phyloP scores from a whole-genome alignment of 2,113 vertebrate genomes.

The Chaetodon auriga region DNA sequence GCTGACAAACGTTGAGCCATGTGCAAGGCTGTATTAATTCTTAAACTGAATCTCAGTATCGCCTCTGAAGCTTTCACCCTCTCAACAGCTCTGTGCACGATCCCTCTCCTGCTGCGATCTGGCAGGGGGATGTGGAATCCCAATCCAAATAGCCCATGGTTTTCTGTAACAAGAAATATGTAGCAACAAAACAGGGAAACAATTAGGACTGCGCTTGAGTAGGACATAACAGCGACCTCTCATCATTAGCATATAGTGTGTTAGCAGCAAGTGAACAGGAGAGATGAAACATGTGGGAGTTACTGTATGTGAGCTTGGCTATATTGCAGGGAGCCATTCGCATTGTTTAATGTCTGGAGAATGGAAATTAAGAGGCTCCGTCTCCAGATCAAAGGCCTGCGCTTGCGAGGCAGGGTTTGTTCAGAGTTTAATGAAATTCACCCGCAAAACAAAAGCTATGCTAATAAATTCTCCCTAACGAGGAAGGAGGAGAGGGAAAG shows the following conservation, averaged over 20 bases:
- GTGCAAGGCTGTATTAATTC: conserved; percentile 48
- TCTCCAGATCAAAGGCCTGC: conserved; percentile 82
- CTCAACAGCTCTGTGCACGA: conserved; percentile 34
- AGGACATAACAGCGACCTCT: conserved; percentile 61
- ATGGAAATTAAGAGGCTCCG: conserved; percentile 82
- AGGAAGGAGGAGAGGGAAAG: conserved; percentile 72
- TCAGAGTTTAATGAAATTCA: conserved; percentile 87
- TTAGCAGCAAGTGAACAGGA: conserved; percentile 53
- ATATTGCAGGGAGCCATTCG: conserved; percentile 73
- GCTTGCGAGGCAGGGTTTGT: conserved; percentile 80
- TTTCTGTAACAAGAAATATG: conserved; percentile 63
- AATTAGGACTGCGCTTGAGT: conserved; percentile 54
- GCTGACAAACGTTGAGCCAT: conserved; percentile 49
- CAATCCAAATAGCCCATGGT: conserved; percentile 62
- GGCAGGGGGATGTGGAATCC: conserved; percentile 42
- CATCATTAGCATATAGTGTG: conserved; percentile 73
- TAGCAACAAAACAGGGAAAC: conserved; percentile 71
- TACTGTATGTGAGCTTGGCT: conserved; percentile 69
- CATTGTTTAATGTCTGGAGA: conserved; percentile 84
- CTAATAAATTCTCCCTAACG: conserved; percentile 82
- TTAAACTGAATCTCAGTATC: conserved; percentile 35
- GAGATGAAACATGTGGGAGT: conserved; percentile 68
- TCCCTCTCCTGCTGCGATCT: conserved; percentile 58
- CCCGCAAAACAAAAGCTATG: conserved; percentile 82
- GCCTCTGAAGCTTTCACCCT: conserved; percentile 37